Evolutionary conservation across 2,888 invertebrate genomes (phyloP), one percentile per base, ranked within the genome.

Genomic region (Cheilosia vulpina): DNA sequence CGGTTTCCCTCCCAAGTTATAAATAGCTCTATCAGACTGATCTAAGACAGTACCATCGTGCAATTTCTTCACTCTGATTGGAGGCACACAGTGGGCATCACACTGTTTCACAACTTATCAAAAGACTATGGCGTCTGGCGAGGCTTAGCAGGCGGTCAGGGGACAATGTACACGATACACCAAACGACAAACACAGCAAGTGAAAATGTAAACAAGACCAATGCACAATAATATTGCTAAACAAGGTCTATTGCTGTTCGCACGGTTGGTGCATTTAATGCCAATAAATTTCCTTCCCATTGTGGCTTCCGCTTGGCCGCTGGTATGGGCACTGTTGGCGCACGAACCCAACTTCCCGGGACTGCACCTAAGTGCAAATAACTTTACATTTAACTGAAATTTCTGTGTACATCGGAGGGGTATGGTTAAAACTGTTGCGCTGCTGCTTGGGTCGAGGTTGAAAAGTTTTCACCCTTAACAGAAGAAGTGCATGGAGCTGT

Each of bases 261-360:
- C 73, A 79, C 79, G 55, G 63, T 38, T 69, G 73, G 62, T 19
- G 57, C 52, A 68, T 73, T 78, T 83, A 68, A 79, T 73, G 63
- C 63, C 78, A 69, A 83, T 83, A 83, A 83, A 79, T 79, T 73
- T 63, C 73, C 83, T 73, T 83, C 83, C 73, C 57, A 79, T 79
- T 52, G 83, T 57, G 69, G 83, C 63, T 73, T 62, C 62, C 68
- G 58, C 43, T 21, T 21, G 41, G 47, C 6, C 31, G 19, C 17
- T n/a, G 58, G 27, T 52, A 58, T 52, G 9, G 31, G 41, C 41
- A 41, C 41, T 9, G 52, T 71, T 63, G 65, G 65, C 58, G 52
- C 55, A 68, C 45, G 62, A 68, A 73, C 47, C 45, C 24, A 17
- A 43, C 50, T 60, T 31, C 43, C 38, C 47, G 11, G 65, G 17